phyloP scores from a whole-genome alignment of 1,140 invertebrate species.

The Drosophila sproati region DNA sequence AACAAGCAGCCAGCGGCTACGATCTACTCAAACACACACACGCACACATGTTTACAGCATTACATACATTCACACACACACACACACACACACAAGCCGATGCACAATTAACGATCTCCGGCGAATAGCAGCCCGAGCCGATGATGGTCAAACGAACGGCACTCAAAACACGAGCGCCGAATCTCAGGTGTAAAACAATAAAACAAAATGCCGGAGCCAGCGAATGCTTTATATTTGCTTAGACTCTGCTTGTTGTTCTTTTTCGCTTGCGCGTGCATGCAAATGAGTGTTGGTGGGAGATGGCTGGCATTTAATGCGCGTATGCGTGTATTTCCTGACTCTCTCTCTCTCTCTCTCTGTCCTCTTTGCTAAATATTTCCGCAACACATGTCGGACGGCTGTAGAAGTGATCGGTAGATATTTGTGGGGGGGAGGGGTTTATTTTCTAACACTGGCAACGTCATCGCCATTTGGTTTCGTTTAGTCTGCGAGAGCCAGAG shows the following conservation, averaged over 20 bases:
- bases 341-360: not conserved
- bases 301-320: not conserved
- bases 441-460: constrained; percentile 44
- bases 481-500: constrained; percentile 50
- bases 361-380: constrained; percentile 74
- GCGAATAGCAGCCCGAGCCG: constrained; percentile 64
- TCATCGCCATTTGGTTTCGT: constrained; percentile 77
- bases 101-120: constrained; percentile 55
- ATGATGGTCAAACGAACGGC: constrained; percentile 63
- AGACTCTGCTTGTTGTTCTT: constrained; percentile 5
- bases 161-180: constrained; percentile 17
- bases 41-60: constrained; percentile 2
- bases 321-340: constrained; percentile 49
- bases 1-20: constrained; percentile 17
- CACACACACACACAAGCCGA: constrained; percentile 4
- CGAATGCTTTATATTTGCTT: constrained; percentile 22
- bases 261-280: constrained; percentile 22
- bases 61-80: not conserved
- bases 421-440: not conserved
- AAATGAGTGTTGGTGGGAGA: constrained; percentile 32
- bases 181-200: constrained; percentile 57
- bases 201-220: constrained; percentile 49
- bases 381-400: constrained; percentile 76
- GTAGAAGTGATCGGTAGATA: constrained; percentile 18
- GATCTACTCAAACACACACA: constrained; percentile 39